phyloP scores from a whole-genome alignment of 2,113 vertebrate species.

The Daphoenositta chrysoptera region DNA sequence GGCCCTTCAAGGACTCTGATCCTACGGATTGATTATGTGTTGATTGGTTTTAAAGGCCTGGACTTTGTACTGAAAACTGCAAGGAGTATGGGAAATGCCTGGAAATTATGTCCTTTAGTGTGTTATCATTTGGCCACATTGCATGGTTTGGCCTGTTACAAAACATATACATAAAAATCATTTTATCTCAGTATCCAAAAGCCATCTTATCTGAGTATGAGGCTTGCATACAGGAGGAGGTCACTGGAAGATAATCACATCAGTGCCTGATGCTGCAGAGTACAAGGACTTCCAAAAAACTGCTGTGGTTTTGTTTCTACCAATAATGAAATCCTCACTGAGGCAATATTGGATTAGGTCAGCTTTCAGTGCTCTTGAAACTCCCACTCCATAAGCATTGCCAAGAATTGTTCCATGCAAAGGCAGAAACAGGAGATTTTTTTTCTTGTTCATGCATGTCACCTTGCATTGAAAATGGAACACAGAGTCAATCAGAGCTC shows the following conservation, averaged over 20 bases:
- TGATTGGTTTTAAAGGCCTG: background rate
- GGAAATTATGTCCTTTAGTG: background rate
- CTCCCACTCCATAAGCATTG: background rate
- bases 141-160: background rate
- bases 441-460: background rate
- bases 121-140: background rate
- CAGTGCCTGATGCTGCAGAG: background rate
- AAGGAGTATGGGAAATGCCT: background rate
- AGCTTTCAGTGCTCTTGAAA: background rate
- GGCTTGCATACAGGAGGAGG: background rate
- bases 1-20: background rate
- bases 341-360: background rate
- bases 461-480: background rate
- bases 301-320: background rate
- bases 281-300: background rate
- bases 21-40: background rate
- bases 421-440: background rate
- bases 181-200: background rate
- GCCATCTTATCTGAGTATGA: background rate
- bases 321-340: background rate
- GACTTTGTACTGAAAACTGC: background rate
- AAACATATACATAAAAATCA: background rate
- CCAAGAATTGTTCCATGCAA: background rate
- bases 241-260: background rate
- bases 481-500: background rate